Percentiles rank a stretch among this genome's conserved stretches.
Conservation (phyloP, 2,113 vertebrate species). For the Rhinolophus sinicus region DNA sequence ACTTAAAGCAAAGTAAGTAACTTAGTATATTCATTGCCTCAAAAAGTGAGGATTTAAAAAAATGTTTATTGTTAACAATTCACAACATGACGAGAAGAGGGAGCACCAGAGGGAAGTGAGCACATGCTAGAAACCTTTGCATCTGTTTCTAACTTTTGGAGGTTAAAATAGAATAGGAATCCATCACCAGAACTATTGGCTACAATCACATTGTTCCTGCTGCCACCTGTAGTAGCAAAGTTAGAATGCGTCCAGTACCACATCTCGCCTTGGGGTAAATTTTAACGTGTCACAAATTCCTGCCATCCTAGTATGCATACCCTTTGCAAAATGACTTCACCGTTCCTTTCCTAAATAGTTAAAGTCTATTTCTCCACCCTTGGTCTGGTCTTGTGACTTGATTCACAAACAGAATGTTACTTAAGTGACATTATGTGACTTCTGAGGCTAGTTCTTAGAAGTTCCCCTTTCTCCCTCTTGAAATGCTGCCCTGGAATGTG, state of each 20-base stretch:
- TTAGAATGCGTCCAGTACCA: neutral
- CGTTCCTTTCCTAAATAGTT: neutral
- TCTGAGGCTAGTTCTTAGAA: neutral
- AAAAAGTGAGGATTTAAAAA: neutral
- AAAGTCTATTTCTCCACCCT: neutral
- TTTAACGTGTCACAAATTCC: neutral
- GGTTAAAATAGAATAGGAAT: neutral
- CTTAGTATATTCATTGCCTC: neutral
- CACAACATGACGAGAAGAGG: neutral
- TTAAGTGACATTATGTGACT: neutral
- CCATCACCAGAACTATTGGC: neutral
- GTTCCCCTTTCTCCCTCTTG: neutral
- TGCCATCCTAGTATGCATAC: neutral
- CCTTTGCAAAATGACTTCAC: neutral
- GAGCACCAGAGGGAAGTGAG: neutral
- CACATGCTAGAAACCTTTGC: neutral
- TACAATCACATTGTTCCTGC: neutral
- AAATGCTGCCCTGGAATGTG: neutral
- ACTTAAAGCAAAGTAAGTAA: constrained; percentile 6
- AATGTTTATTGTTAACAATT: neutral
- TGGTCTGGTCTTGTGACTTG: neutral
- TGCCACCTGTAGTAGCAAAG: neutral
- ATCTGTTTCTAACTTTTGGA: neutral
- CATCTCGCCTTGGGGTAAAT: neutral
- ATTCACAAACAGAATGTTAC: neutral